Evolutionary conservation across 2,888 invertebrate species (phyloP), one percentile per base, ranked within the genome.

Genomic region (Oxytorus armatus): DNA sequence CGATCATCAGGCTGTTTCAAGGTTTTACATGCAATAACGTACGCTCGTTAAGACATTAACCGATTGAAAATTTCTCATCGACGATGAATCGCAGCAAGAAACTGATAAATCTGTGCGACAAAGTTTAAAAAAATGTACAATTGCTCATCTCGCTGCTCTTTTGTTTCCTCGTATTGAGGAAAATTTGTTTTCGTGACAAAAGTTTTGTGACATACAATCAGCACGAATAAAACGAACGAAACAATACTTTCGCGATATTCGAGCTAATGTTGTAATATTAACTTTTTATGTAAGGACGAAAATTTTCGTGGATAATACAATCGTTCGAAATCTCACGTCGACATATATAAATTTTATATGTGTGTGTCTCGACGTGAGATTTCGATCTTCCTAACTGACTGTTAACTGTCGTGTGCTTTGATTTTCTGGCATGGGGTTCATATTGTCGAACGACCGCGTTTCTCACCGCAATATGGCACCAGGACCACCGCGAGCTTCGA

Each of bases 391-490:
- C 59, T 77, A 59, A 51, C 16, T 53, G 23, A 16, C 29, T 42
- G 39, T n/a, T 51, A 42, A 55, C 36, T 23, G 21, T 44, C 29
- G 51, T 66, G 47, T 11, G 42, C 36, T 47, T 72, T 25, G 51
- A 39, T 70, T 65, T 66, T 68, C 49, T n/a, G n/a, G 23, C 49
- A 33, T n/a, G 29, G 73, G 63, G 68, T 77, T 81, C 51, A 65
- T 49, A 63, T 36, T 29, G 49, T 69, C 33, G 59, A 55, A 47
- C 55, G 77, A 76, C 51, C 63, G 73, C 69, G 63, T 81, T 83
- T 83, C 81, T 74, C 85, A 85, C 82, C 82, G 74, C 84, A 85
- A 77, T 78, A 83, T 79, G 74, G 25, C 65, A 57, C 68, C 36
- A 57, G 63, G 55, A 77, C 55, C 63, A 77, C 57, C 78, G 51